Conservation (phyloP, 2,113 vertebrate species). For the Myiozetetes cayanensis region DNA sequence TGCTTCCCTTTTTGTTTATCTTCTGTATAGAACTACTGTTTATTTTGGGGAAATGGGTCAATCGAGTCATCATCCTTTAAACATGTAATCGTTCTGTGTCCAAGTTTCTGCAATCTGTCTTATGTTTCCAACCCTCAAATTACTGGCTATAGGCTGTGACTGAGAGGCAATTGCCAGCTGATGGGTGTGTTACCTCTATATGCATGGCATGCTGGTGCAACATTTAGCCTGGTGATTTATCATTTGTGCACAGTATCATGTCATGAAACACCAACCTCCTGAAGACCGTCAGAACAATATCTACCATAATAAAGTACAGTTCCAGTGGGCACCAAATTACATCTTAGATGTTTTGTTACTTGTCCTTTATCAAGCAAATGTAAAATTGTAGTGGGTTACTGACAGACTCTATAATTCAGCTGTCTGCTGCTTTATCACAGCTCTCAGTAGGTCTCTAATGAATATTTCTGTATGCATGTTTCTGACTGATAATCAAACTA, state of each 20-base stretch:
- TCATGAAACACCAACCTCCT: constrained; percentile 14
- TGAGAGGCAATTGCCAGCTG: background rate
- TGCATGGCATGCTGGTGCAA: background rate
- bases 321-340: constrained; percentile 54
- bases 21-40: background rate
- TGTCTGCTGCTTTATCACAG: constrained; percentile 76
- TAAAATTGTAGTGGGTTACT: constrained; percentile 59
- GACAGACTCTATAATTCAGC: constrained; percentile 73
- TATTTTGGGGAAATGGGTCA: background rate
- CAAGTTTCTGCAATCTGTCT: background rate
- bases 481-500: constrained; percentile 78
- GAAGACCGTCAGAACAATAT: constrained; percentile 44
- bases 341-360: constrained; percentile 69
- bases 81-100: background rate
- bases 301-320: background rate
- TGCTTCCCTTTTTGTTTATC: background rate
- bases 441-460: constrained; percentile 75
- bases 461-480: constrained; percentile 76
- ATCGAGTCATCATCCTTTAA: background rate
- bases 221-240: background rate
- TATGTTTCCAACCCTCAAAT: background rate
- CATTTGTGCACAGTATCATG: background rate
- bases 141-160: background rate
- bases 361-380: constrained; percentile 74
- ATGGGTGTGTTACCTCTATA: accelerated